These are phyloP conservation scores for Diprion similis DNA, from an alignment of 1,140 invertebrate species.

Conservation along the genomic window DNA sequence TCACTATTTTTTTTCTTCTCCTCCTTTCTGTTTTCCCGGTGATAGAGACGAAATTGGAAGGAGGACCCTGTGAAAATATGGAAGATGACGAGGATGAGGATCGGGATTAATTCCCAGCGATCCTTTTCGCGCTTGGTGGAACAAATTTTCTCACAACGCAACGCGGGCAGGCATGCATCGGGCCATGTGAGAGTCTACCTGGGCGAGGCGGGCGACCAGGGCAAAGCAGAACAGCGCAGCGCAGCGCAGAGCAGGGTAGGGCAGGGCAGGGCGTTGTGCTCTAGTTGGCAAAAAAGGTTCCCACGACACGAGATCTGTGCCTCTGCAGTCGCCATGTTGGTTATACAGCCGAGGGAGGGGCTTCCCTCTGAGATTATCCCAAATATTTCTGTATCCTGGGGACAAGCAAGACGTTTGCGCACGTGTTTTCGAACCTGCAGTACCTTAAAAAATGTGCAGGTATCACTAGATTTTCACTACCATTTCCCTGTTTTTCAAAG, in stretches of 20 bases:
- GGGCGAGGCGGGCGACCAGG: constrained; percentile 40
- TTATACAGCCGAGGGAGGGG: constrained; percentile 29
- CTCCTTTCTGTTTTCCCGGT: constrained; percentile 6
- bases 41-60: constrained; percentile 8
- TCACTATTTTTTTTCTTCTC: background rate
- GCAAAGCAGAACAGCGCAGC: constrained; percentile 12
- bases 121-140: constrained; percentile 4
- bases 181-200: constrained; percentile 52
- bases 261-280: constrained; percentile 39
- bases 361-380: constrained; percentile 34
- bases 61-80: background rate
- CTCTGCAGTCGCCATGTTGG: constrained; percentile 3
- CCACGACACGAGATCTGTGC: constrained; percentile 43
- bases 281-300: constrained; percentile 57
- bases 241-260: constrained; percentile 20
- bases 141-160: constrained; percentile 5
- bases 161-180: background rate
- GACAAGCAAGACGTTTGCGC: background rate
- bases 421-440: no score
- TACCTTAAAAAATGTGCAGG: background rate
- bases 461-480: background rate
- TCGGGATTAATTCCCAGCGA: constrained; percentile 5
- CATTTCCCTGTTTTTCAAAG: background rate
- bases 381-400: background rate
- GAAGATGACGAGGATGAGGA: background rate